Base-by-base conservation (phyloP, 2,113 vertebrate genomes). In the Panthera tigris region DNA sequence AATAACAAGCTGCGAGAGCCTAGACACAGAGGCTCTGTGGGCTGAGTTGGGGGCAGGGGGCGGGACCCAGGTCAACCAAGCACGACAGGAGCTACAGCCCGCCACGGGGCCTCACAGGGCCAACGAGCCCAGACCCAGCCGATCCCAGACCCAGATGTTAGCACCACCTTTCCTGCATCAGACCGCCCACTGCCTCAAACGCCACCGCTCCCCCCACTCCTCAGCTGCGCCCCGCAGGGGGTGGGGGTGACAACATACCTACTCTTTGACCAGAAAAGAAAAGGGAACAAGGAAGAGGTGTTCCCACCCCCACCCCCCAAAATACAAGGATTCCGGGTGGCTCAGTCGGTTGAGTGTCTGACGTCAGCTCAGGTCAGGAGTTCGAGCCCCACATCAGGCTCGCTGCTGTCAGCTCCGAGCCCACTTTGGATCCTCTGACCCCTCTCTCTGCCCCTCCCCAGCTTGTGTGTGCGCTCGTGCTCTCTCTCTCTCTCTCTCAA, bases 41-140 rank as follows among this genome's bases (percentile, higher is more conserved):
- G 80, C 61, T 9, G 0, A 0, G 27, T 29, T 0, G 2, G 10
- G 55, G 48, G 18, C 27, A 18, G 86, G 63, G 11, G 21, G 25
- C 3, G 16, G 55, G 68, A 48, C 61, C 13, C 4, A 36, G 71
- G 45, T 79, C 12, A 0, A 2, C 65, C 10, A 6, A 12, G 19
- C 27, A 29, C 69, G 41, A 0, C 3, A 4, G 23, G 76, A 52
- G 68, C 41, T 2, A 61, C 33, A 65, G 82, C 48, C 79, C 68
- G 16, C 10, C 15, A 11, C 3, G 0, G 31, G 21, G 45, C 21
- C 36, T 29, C 0, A 0, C 0, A 31, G 31, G 15, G n/a, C 14
- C 66, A 6, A 8, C 0, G 8, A 69, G 2, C 63, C 36, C 36
- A 39, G 31, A 41, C 16, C 19, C 19, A 63, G 73, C 45, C 45